Evolutionary conservation across 2,888 invertebrate genomes (phyloP).

Genomic region (Cerastis leucographa): DNA sequence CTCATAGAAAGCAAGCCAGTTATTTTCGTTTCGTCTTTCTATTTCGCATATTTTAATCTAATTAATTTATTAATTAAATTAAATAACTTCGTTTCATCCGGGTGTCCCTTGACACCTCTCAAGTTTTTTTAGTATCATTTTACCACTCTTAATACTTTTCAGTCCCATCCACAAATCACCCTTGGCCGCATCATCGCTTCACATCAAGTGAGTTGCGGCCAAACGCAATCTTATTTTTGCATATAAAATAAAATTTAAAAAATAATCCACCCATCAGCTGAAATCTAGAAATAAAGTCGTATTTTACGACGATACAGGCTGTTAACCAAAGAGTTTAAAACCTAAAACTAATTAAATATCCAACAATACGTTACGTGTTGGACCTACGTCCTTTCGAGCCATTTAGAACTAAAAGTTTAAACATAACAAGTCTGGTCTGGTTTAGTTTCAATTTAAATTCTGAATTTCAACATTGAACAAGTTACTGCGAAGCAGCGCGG

Average conservation of each 20-base stretch:
- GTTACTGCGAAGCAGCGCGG: background rate
- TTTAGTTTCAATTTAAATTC: constrained; percentile 45
- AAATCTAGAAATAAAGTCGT: constrained; percentile 7
- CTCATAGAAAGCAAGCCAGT: no score
- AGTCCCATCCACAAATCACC: background rate
- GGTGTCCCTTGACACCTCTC: no score
- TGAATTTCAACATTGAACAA: constrained; percentile 27
- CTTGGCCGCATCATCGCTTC: no score
- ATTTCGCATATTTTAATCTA: no score
- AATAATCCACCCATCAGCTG: no score
- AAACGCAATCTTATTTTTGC: no score
- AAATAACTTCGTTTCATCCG: no score
- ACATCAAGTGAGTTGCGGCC: no score
- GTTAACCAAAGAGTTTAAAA: constrained; percentile 14
- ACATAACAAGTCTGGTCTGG: constrained; percentile 44
- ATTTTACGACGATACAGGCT: constrained; percentile 21
- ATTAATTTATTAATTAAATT: no score
- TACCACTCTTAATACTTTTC: background rate
- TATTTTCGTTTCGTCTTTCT: no score
- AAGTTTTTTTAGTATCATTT: no score
- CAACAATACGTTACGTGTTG: constrained; percentile 29
- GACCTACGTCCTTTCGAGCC: constrained; percentile 8
- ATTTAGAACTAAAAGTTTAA: constrained; percentile 47
- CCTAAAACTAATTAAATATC: constrained; percentile 47
- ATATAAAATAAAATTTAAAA: no score